phyloP scores from a whole-genome alignment of 2,888 invertebrate genomes.

The Cancer borealis region DNA sequence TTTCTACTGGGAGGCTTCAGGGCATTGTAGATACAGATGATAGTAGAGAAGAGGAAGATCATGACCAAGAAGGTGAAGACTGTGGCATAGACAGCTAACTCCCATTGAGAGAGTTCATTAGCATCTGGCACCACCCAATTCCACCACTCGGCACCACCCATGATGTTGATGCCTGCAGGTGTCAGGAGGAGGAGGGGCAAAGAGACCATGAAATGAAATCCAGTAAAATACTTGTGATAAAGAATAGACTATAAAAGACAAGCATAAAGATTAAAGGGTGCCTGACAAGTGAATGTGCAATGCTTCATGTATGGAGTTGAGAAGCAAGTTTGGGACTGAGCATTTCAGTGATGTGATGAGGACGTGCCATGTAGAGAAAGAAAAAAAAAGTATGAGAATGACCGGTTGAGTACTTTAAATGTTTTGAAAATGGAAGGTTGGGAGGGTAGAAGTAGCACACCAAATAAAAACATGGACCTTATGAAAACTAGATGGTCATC shows the following conservation, averaged over 20 bases:
- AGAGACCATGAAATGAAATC: not conserved
- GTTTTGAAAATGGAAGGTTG: not conserved
- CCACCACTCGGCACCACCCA: constrained; percentile 64
- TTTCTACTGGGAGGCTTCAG: constrained; percentile 52
- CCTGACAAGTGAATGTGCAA: not conserved
- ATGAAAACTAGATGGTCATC: not conserved
- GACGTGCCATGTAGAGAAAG: not conserved
- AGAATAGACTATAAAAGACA: not conserved
- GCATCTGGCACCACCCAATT: constrained; percentile 27
- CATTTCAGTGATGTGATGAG: not conserved
- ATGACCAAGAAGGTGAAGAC: constrained; percentile 59
- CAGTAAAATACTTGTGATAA: not conserved
- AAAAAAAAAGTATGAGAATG: not conserved
- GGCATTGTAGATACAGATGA: constrained; percentile 52
- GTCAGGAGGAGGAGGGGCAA: not conserved
- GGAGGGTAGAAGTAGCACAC: not conserved
- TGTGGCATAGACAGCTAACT: constrained; percentile 51
- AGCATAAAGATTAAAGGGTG: not conserved
- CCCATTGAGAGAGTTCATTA: not conserved
- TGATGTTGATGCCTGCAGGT: constrained; percentile 58
- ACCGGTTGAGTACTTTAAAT: not conserved
- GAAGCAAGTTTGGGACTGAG: not conserved
- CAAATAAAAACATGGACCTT: not conserved
- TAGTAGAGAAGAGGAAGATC: constrained; percentile 52
- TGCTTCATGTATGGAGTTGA: not conserved